A percentile compares a stretch with the other conserved stretches of the same genome.
phyloP scores from a whole-genome alignment of 2,113 vertebrate genomes.

The Crotalus tigris region DNA sequence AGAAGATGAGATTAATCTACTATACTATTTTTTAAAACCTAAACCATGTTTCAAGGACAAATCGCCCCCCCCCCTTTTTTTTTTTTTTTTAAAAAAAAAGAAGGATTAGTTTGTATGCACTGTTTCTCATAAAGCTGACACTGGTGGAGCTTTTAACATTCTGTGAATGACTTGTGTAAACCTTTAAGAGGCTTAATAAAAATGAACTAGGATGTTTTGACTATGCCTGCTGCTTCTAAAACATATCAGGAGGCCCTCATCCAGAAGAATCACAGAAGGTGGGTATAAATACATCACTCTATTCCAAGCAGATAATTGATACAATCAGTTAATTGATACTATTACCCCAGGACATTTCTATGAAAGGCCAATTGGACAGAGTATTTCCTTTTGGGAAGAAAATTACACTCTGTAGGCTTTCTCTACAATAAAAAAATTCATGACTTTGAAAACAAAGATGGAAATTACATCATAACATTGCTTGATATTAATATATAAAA shows the following conservation, averaged over 20 bases:
- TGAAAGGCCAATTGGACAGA: background rate
- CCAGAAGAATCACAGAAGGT: background rate
- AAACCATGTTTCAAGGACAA: slow-evolving; percentile 54
- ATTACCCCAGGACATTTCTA: background rate
- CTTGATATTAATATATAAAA: background rate
- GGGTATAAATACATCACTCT: background rate
- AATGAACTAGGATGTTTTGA: slow-evolving; percentile 36
- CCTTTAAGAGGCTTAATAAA: slow-evolving; percentile 23
- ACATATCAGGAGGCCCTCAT: background rate
- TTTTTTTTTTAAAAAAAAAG: background rate
- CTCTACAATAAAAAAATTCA: background rate
- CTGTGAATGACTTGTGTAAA: slow-evolving; percentile 18
- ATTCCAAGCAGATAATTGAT: background rate
- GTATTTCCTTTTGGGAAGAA: background rate
- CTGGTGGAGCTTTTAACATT: slow-evolving; percentile 25
- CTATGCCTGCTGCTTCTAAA: background rate
- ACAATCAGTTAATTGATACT: background rate
- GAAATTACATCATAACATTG: background rate
- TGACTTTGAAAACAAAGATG: background rate
- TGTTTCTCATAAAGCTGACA: slow-evolving; percentile 34
- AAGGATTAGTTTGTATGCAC: slow-evolving; percentile 29
- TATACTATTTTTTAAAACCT: slow-evolving; percentile 47
- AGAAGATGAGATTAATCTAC: slow-evolving; percentile 43
- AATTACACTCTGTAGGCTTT: background rate
- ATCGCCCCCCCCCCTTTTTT: background rate